Conservation (phyloP, 1,140 invertebrate genomes). For the Lucilia sericata region DNA sequence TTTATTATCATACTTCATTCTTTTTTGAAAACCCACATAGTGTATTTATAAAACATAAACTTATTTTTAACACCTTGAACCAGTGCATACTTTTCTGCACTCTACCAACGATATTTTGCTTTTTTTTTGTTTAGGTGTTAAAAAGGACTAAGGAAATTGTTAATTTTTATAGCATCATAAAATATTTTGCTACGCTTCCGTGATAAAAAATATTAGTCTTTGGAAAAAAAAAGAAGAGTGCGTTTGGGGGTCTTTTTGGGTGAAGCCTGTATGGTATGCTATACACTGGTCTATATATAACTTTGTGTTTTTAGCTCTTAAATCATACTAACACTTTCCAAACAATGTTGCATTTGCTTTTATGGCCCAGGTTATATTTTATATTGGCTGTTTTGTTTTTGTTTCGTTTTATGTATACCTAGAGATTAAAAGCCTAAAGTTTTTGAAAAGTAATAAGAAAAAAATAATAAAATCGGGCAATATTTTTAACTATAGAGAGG, state of each 20-base stretch:
- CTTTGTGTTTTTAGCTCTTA: not conserved
- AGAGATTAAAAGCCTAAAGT: constrained; percentile 18
- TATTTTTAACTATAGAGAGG: not conserved
- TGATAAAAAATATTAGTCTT: constrained; percentile 9
- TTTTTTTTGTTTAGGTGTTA: constrained; percentile 19
- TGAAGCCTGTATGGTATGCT: too few species aligned
- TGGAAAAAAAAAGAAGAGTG: not conserved
- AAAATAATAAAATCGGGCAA: not conserved
- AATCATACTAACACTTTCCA: constrained; percentile 23
- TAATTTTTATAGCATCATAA: constrained; percentile 44
- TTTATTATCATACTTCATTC: too few species aligned
- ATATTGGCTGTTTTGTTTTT: not conserved
- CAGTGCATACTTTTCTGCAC: not conserved
- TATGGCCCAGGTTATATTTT: constrained; percentile 1
- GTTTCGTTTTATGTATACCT: not conserved
- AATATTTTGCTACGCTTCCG: constrained; percentile 39
- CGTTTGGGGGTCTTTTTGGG: not conserved
- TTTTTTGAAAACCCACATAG: not conserved
- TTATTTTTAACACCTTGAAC: not conserved
- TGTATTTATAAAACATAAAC: not conserved
- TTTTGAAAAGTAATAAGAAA: too few species aligned
- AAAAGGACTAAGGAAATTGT: constrained; percentile 31
- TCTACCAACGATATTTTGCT: not conserved
- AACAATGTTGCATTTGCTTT: not conserved
- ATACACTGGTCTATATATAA: too few species aligned